Evolutionary conservation across 1,140 invertebrate genomes (phyloP), one percentile per base, ranked within the genome.

Genomic region (Hyles euphorbiae): DNA sequence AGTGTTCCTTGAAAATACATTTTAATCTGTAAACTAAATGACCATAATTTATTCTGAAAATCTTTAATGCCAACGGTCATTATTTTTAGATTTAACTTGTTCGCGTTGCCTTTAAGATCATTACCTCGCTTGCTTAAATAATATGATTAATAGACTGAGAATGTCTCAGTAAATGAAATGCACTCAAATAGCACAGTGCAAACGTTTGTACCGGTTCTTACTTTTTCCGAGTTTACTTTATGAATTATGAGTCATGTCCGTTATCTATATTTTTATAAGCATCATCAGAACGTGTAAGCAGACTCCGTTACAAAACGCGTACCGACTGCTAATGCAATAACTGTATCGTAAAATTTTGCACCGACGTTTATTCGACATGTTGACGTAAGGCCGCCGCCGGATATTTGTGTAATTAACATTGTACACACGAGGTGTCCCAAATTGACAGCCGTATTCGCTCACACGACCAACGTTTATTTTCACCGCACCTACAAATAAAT

Each of bases 401-500:
- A 40, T 9, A 12, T 32, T 52, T 44, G 8, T 45, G 46, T 52
- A 50, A 63, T 63, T 58, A 56, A 58, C 45, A 58, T 57, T 48
- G 34, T 50, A 63, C 56, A 51, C 46, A 58, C 48, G 40, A 49
- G 40, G n/a, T 34, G 43, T 5, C 51, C 44, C n/a, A 12, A 44
- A 43, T 40, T 40, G 36, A 40, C 36, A 40, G 43, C 45, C 9
- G 34, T 34, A 36, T 51, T 34, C 48, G 45, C 36, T 44, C 44
- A 49, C 12, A 34, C 9, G 45, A 49, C 52, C 34, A 60, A 56
- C 64, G 55, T 57, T 66, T 60, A 65, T 55, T 53, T 56, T 65
- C 60, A 58, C 48, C 55, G 55, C 45, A 34, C 63, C 54, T 58
- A 68, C 61, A 68, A 68, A 70, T 65, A 73, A 61, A 61, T 40